Evolutionary conservation across 2,888 invertebrate genomes (phyloP), one percentile per base, ranked within the genome.

Genomic region (Leptinotarsa tumamoca): DNA sequence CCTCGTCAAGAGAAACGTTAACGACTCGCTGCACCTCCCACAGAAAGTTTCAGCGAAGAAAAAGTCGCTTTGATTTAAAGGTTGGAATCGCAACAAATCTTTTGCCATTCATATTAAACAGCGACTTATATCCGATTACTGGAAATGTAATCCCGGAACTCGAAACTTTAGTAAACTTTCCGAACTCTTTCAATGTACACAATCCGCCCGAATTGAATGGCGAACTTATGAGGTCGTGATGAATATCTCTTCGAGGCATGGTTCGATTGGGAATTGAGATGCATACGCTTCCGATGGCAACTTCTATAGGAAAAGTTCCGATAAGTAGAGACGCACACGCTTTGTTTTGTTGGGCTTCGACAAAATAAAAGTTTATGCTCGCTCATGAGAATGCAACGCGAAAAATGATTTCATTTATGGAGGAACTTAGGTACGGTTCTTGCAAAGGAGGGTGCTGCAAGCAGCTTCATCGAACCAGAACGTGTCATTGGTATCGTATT

Each of bases 21-120:
- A 15, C 10, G 7, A n/a, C 23, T 10, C 10, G 17, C 63, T 63
- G 63, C 63, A 33, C 15, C 21, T 69, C 51, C 43, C 23, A 54
- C 21, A 67, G 67, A 74, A 70, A 74, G 70, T 70, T 74, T 54
- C 67, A 50, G 33, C 43, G 21, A 61, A 23, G 69, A 27, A 69
- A 66, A 49, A 58, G 13, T 21, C 23, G 15, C 21, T 58, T 58
- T 23, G 58, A 58, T 58, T 58, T 14, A 23, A 21, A 23, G 58
- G 69, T 51, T 67, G 51, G 74, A 76, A 69, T 77, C 75, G 78
- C 78, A 78, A 80, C 80, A 71, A 77, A 78, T 80, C 78, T 79
- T 80, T 77, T 78, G 80, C 77, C 77, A 78, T 80, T 80, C 78
- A 80, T 80, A 78, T 79, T 79, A 80, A 80, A 78, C 76, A 61